These are phyloP conservation scores for Hemitrygon akajei DNA, from an alignment of 2,797 vertebrate genomes.

Conservation along the genomic window DNA sequence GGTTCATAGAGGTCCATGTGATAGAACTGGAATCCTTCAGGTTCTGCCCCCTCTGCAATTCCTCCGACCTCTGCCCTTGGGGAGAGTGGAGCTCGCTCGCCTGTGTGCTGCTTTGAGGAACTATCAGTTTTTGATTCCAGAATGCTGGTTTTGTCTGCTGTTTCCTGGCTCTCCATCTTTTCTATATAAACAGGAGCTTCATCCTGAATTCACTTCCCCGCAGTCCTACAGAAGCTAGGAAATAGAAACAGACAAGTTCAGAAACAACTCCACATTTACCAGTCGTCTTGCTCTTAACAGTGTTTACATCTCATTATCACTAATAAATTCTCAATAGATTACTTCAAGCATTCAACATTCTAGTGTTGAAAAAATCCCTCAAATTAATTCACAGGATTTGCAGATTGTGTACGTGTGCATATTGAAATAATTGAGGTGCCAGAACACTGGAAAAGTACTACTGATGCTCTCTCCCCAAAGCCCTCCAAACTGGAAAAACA, in stretches of 20 bases:
- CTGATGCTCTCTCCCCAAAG: no score
- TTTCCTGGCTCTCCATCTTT: neutral
- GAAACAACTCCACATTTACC: neutral
- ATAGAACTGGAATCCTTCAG: slow-evolving; percentile 50
- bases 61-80: no score
- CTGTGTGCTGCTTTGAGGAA: neutral
- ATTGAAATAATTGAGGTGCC: no score
- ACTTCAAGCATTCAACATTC: neutral
- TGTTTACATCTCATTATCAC: neutral
- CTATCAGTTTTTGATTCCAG: no score
- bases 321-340: neutral
- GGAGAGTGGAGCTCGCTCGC: neutral
- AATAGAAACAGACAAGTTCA: neutral
- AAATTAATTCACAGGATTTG: no score
- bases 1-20: slow-evolving; percentile 70
- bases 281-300: neutral
- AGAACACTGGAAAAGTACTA: no score
- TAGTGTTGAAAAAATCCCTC: neutral
- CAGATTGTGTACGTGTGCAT: no score
- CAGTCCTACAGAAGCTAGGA: neutral
- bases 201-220: neutral
- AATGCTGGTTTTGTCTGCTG: no score
- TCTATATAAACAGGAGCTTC: neutral
- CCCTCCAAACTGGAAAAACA: no score
- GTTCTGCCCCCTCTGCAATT: slow-evolving; percentile 39